Evolutionary conservation across 2,888 invertebrate genomes (phyloP), one percentile per base, ranked within the genome.

Genomic region (Rugalucina vietnamica): DNA sequence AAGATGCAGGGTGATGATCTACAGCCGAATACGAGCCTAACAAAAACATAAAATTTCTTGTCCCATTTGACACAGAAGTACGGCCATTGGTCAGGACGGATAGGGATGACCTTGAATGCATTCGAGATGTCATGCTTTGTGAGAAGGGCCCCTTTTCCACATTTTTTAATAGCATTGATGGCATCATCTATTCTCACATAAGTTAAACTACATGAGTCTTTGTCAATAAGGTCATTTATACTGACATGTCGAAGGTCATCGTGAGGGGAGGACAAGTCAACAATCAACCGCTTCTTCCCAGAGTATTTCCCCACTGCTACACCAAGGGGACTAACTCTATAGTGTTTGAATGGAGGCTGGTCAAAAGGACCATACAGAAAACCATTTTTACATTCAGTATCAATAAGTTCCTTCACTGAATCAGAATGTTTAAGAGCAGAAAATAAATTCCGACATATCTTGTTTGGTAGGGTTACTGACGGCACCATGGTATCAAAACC

Each of bases 131-230:
- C 85, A 3, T 78, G 80, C 69, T 85, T 85, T 21, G 80, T 84
- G 39, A 83, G n/a, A 8, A 24, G 32, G 18, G 82, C 32, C 27
- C 60, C 73, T 8, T 29, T 5, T 2, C 82, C 87, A 0, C 37
- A 37, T n/a, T 78, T n/a, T 50, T 54, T 18, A 10, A 89, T 83
- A 0, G 71, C 60, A 8, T 73, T 49, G 29, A 87, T 84, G 5
- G 86, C 89, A 71, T 85, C 85, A 75, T 89, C 88, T 24, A 88
- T 74, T n/a, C 65, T 73, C 4, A 88, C 84, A 77, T 86, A 87
- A 0, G 73, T 60, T 43, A 85, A n/a, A n/a, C n/a, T n/a, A n/a
- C n/a, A n/a, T n/a, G n/a, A n/a, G n/a, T n/a, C n/a, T n/a, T n/a
- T n/a, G 50, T 14, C 79, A 81, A 69, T 65, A 81, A 14, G 54